Base-by-base conservation (phyloP, 2,888 invertebrate species). In the Atrina japonica region DNA sequence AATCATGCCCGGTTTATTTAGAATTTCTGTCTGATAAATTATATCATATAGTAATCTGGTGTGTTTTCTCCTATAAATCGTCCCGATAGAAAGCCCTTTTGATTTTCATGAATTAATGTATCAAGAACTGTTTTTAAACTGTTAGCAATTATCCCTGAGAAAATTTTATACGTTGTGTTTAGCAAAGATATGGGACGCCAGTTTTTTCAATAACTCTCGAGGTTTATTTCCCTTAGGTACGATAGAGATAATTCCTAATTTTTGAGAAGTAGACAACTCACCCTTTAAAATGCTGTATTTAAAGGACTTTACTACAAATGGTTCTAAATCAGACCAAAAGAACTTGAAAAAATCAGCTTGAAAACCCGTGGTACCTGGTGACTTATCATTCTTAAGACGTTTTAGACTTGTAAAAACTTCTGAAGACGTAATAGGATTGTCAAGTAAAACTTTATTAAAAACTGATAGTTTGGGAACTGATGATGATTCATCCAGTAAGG, bases 201-300 rank as follows among this genome's bases (percentile, higher is more conserved):
- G 30, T 60, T 68, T 29, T n/a, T 50, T 68, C 2, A 68, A 2
- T n/a, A 50, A 60, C 0, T 50, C 14, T 14, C 53, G 50, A 9
- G 35, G 53, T 53, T 64, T 64, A 40, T 64, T 40, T 16, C 64
- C 52, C 30, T 53, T 68, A 14, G 61, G 68, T n/a, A 60, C 14
- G 0, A 60, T 16, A 6, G 58, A 43, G 52, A 60, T 67, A 16
- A 60, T 41, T 6, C 58, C 47, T 23, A 35, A 40, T 58, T 35
- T 58, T 35, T 58, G 41, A n/a, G 56, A 35, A 27, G 2, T 27
- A 30, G 35, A 35, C 11, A 63, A 23, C 50, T 63, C 40, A 14
- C 52, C 63, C 21, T 66, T 58, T n/a, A 30, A 25, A 43, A 45
- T 56, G 30, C 29, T 21, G 18, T 23, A 66, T 18, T 53, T 45